Base-by-base conservation (phyloP, 2,797 vertebrate genomes). In the Loris lydekkerianus region DNA sequence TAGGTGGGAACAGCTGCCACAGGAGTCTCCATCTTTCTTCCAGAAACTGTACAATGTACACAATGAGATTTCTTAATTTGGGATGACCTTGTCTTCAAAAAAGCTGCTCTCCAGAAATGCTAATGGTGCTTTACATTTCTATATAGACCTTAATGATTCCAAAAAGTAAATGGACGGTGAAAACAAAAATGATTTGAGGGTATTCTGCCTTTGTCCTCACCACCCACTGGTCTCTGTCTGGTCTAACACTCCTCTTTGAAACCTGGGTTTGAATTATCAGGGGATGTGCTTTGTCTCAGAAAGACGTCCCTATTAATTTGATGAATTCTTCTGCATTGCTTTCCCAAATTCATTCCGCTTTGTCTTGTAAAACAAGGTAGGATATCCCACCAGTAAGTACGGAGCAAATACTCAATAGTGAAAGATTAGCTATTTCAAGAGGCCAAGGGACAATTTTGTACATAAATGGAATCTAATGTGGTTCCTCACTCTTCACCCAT, bases 41-140 rank as follows among this genome's bases (percentile, higher is more conserved):
- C 69, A 69, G 61, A 95, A 96, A 53, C 87, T 58, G 77, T 91
- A 72, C 7, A 25, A 34, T 1, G 14, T 53, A 49, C n/a, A 87
- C 58, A 84, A 77, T 15, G n/a, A 31, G 58, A 83, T 84, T 96
- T 93, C 40, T 83, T 93, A 73, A 90, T 92, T 53, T 73, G 80
- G 78, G 60, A 86, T 76, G 31, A 83, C 9, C 4, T 27, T 20
- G 20, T 75, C 43, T 86, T 69, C 37, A 53, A 60, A 76, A 65
- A 81, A 89, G 60, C 25, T 86, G 56, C 72, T 93, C 80, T 85
- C 84, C 69, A 85, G 70, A 84, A 77, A 60, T 56, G 29, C 14
- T 67, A 91, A 31, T 10, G 61, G 63, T n/a, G 63, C 8, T 29
- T 70, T 43, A 60, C 27, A 82, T 93, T 93, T 85, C 17, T 20